Conservation (phyloP, 1,140 invertebrate genomes). For the Doryteuthis pealeii region DNA sequence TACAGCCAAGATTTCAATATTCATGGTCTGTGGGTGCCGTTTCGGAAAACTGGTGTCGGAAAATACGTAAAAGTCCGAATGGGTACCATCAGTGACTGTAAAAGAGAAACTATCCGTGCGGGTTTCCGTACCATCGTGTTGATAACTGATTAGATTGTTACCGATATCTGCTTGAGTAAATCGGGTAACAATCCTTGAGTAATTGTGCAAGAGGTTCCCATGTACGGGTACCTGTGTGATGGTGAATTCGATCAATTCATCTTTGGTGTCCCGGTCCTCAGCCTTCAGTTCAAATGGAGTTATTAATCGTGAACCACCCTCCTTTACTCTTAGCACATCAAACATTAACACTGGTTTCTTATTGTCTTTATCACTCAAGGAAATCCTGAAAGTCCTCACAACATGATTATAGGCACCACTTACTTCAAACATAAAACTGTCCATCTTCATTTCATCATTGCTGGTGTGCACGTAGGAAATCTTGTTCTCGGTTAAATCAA, state of each 20-base stretch:
- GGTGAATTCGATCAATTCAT: constrained; percentile 50
- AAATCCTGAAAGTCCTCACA: constrained; percentile 57
- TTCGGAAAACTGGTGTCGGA: constrained; percentile 46
- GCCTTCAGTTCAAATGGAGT: constrained; percentile 60
- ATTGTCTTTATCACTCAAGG: constrained; percentile 59
- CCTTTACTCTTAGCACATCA: constrained; percentile 50
- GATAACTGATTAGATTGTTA: constrained; percentile 56
- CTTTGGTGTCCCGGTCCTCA: constrained; percentile 58
- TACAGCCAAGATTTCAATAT: constrained; percentile 56
- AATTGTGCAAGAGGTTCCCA: constrained; percentile 55
- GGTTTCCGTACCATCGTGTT: constrained; percentile 60
- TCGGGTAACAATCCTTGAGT: constrained; percentile 38
- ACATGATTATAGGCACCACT: constrained; percentile 59
- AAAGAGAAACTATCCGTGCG: constrained; percentile 57
- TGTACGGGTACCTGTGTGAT: constrained; percentile 57
- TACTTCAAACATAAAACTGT: constrained; percentile 62
- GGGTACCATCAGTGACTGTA: constrained; percentile 58
- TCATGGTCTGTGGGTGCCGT: constrained; percentile 49
- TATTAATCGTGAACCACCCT: constrained; percentile 55
- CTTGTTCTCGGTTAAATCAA: constrained; percentile 58
- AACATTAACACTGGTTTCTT: constrained; percentile 58
- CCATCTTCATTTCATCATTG: constrained; percentile 58
- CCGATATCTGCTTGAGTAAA: constrained; percentile 57
- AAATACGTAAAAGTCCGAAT: constrained; percentile 57
- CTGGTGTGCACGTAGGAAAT: constrained; percentile 57